Percentiles rank a stretch among this genome's conserved stretches.
phyloP scores from a whole-genome alignment of 2,888 invertebrate species.

The Hemithea aestivaria region DNA sequence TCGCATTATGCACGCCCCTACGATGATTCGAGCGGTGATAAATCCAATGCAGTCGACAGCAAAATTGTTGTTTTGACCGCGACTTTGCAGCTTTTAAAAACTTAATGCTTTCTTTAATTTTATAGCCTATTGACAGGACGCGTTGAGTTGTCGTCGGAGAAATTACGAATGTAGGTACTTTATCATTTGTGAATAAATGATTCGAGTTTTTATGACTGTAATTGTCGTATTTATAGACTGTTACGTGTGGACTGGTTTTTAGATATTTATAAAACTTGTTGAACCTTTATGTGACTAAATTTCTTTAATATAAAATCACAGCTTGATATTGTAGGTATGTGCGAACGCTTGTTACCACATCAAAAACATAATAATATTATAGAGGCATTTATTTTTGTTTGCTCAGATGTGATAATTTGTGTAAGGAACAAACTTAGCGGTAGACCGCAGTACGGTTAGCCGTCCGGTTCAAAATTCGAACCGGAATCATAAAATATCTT shows the following conservation, averaged over 20 bases:
- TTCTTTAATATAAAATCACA: too few species aligned
- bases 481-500: too few species aligned
- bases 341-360: too few species aligned
- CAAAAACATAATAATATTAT: too few species aligned
- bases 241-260: conserved; percentile 13
- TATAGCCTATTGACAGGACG: conserved; percentile 52
- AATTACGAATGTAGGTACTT: conserved; percentile 1
- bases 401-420: too few species aligned
- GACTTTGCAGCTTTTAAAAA: conserved; percentile 52
- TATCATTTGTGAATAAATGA: conserved; percentile 17
- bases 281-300: too few species aligned
- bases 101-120: conserved; percentile 47
- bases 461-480: too few species aligned
- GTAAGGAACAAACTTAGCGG: too few species aligned
- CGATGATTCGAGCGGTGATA: conserved; percentile 70
- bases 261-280: conserved; percentile 16
- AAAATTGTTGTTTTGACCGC: conserved; percentile 75
- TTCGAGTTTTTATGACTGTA: conserved; percentile 10
- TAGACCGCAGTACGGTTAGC: too few species aligned
- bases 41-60: conserved; percentile 73
- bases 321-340: too few species aligned
- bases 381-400: too few species aligned
- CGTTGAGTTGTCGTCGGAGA: conserved; percentile 40
- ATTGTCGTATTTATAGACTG: conserved; percentile 12
- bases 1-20: conserved; percentile 73